phyloP scores from a whole-genome alignment of 2,888 invertebrate species.

The Mythimna ferrago region DNA sequence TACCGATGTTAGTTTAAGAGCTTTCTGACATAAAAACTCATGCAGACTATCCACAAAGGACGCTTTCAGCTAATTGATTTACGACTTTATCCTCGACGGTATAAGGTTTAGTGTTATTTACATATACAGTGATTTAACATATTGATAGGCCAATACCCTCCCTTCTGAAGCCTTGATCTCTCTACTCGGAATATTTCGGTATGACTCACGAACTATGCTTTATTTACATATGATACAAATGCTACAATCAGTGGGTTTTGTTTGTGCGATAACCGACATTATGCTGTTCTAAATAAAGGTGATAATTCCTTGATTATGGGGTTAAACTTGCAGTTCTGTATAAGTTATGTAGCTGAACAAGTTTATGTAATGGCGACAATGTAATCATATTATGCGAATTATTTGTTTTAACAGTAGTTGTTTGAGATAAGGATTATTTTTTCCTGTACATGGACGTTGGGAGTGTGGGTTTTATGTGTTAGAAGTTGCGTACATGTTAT shows the following conservation, averaged over 20 bases:
- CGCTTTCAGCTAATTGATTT: constrained; percentile 44
- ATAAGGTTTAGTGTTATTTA: constrained; percentile 53
- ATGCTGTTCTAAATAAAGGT: constrained; percentile 48
- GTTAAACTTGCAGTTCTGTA: constrained; percentile 31
- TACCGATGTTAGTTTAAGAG: constrained; percentile 64
- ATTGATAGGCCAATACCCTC: constrained; percentile 80
- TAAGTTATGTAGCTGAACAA: constrained; percentile 57
- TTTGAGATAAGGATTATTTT: constrained; percentile 61
- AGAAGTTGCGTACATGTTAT: constrained; percentile 18
- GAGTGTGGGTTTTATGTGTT: constrained; percentile 28
- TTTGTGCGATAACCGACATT: constrained; percentile 56
- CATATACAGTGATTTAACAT: constrained; percentile 58
- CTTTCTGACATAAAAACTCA: constrained; percentile 70
- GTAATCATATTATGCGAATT: constrained; percentile 65
- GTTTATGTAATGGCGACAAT: constrained; percentile 58
- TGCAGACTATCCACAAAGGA: constrained; percentile 62
- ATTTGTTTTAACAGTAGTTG: constrained; percentile 54
- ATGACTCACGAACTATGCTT: constrained; percentile 70
- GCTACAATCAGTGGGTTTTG: constrained; percentile 54
- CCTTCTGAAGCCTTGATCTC: constrained; percentile 78
- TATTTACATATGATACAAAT: constrained; percentile 61
- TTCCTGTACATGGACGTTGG: constrained; percentile 33
- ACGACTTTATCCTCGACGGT: constrained; percentile 42
- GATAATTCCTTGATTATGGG: constrained; percentile 48
- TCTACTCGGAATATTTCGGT: constrained; percentile 71